Evolutionary conservation across 1,140 invertebrate species (phyloP).

Genomic region (Nymphalis io): DNA sequence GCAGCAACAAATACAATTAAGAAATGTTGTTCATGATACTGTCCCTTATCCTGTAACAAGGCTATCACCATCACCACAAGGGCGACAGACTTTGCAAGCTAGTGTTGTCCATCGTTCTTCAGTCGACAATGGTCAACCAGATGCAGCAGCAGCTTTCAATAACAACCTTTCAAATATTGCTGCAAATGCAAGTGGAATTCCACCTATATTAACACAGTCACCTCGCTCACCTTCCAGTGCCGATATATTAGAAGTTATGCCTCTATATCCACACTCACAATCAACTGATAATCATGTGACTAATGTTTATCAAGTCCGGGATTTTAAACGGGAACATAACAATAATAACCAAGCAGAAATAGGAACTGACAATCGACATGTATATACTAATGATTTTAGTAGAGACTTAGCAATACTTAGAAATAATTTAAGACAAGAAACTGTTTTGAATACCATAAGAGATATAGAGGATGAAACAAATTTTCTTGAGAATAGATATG

Average conservation of each 20-base stretch:
- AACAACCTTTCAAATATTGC: constrained; percentile 51
- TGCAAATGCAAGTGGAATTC: constrained; percentile 47
- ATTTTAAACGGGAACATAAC: constrained; percentile 78
- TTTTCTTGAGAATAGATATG: constrained; percentile 60
- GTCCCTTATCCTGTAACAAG: constrained; percentile 80
- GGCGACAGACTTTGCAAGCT: constrained; percentile 70
- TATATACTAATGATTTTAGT: constrained; percentile 72
- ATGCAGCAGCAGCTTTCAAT: constrained; percentile 42
- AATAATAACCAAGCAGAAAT: constrained; percentile 76
- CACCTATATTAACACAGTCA: constrained; percentile 65
- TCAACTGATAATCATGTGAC: constrained; percentile 68
- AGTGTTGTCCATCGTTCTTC: constrained; percentile 72
- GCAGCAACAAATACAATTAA: constrained; percentile 90
- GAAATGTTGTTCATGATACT: constrained; percentile 81
- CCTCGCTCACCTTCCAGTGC: constrained; percentile 80
- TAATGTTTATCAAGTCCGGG: constrained; percentile 77
- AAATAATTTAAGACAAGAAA: constrained; percentile 71
- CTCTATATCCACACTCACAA: constrained; percentile 68
- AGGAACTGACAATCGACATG: constrained; percentile 55
- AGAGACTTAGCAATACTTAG: constrained; percentile 73
- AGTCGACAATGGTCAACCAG: constrained; percentile 67
- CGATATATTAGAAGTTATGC: constrained; percentile 79
- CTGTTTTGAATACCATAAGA: constrained; percentile 68
- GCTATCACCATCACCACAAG: constrained; percentile 67
- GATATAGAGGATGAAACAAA: constrained; percentile 72